A percentile compares a stretch with the other conserved stretches of the same genome.
Evolutionary conservation across 2,888 invertebrate species (phyloP).

Genomic region (Melinaea menophilus): DNA sequence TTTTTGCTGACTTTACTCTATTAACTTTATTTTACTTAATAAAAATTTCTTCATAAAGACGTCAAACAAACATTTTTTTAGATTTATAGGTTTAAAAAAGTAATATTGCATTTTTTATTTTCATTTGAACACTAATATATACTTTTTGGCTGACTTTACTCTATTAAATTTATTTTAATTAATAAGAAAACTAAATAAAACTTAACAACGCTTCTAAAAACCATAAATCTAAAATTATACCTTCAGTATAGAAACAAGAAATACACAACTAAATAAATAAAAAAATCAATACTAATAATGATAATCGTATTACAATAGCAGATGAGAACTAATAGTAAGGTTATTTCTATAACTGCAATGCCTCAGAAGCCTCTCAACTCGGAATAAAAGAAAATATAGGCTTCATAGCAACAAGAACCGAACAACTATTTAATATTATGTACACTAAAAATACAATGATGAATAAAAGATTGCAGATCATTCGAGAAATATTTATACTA

Average conservation of each 20-base stretch:
- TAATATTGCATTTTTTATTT: background rate
- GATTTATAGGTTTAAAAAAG: background rate
- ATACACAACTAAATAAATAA: background rate
- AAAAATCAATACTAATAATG: background rate
- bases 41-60: constrained; percentile 9
- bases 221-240: too few relatives aligned
- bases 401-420: background rate
- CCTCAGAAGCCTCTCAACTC: constrained; percentile 5
- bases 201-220: too few relatives aligned
- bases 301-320: background rate
- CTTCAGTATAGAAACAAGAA: background rate
- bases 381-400: background rate
- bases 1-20: too few relatives aligned
- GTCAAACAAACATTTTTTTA: constrained; percentile 12
- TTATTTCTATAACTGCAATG: constrained; percentile 6
- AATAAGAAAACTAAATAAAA: too few relatives aligned
- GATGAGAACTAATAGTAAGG: background rate
- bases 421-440: too few relatives aligned
- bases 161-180: too few relatives aligned
- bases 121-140: too few relatives aligned
- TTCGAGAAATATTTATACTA: too few relatives aligned
- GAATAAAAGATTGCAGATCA: too few relatives aligned
- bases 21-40: too few relatives aligned
- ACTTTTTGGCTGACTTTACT: too few relatives aligned
- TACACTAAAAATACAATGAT: too few relatives aligned